phyloP scores from a whole-genome alignment of 2,888 invertebrate species.

The Lepidochitona cinerea region DNA sequence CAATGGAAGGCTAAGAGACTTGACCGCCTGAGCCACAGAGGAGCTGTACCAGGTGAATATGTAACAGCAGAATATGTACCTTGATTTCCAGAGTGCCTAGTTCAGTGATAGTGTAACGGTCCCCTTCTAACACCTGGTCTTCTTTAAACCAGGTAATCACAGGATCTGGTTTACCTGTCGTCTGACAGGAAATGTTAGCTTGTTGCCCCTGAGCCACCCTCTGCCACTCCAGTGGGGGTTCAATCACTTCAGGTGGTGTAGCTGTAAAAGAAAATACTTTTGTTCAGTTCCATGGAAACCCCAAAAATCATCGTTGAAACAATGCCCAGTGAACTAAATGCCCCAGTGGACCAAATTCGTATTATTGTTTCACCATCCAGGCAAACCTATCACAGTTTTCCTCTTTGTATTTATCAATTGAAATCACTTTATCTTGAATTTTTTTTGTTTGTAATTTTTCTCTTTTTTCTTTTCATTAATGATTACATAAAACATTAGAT shows the following conservation, averaged over 20 bases:
- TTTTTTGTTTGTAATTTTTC: too few relatives aligned
- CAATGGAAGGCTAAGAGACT: too few relatives aligned
- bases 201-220: conserved; percentile 61
- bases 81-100: conserved; percentile 88
- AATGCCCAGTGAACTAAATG: neutral
- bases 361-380: too few relatives aligned
- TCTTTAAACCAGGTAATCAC: conserved; percentile 86
- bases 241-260: conserved; percentile 88
- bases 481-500: too few relatives aligned
- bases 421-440: too few relatives aligned
- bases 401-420: too few relatives aligned
- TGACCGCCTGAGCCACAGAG: too few relatives aligned
- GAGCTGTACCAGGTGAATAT: too few relatives aligned
- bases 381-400: too few relatives aligned
- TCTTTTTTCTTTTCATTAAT: too few relatives aligned
- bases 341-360: neutral
- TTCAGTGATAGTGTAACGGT: conserved; percentile 82
- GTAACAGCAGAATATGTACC: too few relatives aligned
- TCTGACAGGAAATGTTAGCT: conserved; percentile 78
- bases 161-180: conserved; percentile 96
- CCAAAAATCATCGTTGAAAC: neutral
- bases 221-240: conserved; percentile 77
- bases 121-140: conserved; percentile 78
- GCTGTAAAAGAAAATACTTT: conserved; percentile 74
- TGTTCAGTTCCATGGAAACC: too few relatives aligned